phyloP scores from a whole-genome alignment of 2,797 vertebrate species.

The Aselliscus stoliczkanus region DNA sequence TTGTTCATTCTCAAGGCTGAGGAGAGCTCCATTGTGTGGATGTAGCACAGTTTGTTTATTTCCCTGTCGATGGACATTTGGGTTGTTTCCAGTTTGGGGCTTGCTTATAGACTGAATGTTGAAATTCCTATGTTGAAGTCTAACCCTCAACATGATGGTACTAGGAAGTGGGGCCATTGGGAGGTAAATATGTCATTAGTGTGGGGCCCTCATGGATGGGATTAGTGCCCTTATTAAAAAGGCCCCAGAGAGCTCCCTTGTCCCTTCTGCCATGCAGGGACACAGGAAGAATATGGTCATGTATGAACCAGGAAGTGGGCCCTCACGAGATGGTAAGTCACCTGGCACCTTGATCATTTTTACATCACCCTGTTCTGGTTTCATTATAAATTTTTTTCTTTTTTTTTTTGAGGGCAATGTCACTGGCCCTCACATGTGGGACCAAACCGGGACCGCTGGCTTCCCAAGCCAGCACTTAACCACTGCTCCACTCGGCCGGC shows the following conservation, averaged over 20 bases:
- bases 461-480: too few relatives aligned
- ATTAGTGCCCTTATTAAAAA: neutral
- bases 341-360: neutral
- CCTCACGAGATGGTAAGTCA: neutral
- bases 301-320: neutral
- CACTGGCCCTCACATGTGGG: too few relatives aligned
- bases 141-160: neutral
- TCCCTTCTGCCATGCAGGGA: neutral
- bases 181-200: neutral
- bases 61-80: neutral
- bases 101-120: neutral
- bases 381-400: neutral
- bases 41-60: rapidly evolving
- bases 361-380: neutral
- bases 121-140: neutral
- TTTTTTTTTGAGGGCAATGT: too few relatives aligned
- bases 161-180: neutral
- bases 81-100: neutral
- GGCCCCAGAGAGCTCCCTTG: neutral
- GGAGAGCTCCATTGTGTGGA: rapidly evolving
- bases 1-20: neutral
- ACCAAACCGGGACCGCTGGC: too few relatives aligned
- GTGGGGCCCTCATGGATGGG: neutral
- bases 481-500: too few relatives aligned
- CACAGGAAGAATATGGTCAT: too few relatives aligned